Evolutionary conservation across 2,888 invertebrate genomes (phyloP).

Genomic region (Elmis aenea): DNA sequence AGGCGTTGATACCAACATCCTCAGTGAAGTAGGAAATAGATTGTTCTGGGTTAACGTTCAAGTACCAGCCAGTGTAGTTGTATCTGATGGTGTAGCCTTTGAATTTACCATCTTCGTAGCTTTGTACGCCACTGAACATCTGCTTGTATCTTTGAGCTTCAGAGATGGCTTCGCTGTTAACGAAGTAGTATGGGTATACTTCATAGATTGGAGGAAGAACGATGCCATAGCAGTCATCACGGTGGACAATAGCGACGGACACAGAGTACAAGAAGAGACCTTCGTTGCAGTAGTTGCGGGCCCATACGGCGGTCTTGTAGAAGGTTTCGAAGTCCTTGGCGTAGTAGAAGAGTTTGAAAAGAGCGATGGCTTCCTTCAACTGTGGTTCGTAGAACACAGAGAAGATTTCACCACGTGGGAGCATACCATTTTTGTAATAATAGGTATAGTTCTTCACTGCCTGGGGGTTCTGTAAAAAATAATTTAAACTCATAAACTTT

Average conservation of each 20-base stretch:
- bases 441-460: constrained; percentile 54
- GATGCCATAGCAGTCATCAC: constrained; percentile 59
- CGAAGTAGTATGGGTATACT: constrained; percentile 66
- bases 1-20: constrained; percentile 63
- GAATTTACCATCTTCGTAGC: background rate
- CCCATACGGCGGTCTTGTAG: constrained; percentile 62
- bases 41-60: constrained; percentile 53
- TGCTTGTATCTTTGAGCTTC: constrained; percentile 60
- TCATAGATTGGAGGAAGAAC: constrained; percentile 68
- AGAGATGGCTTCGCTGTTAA: constrained; percentile 62
- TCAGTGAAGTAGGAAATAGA: constrained; percentile 65
- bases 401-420: constrained; percentile 59
- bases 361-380: constrained; percentile 56
- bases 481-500: background rate
- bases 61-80: constrained; percentile 58
- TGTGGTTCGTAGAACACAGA: constrained; percentile 58
- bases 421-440: constrained; percentile 52
- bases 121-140: constrained; percentile 39
- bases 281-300: constrained; percentile 64
- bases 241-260: constrained; percentile 58
- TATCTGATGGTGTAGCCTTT: constrained; percentile 52
- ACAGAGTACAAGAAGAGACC: constrained; percentile 63
- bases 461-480: constrained; percentile 50
- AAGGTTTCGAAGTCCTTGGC: constrained; percentile 69
- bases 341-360: constrained; percentile 63